Evolutionary conservation across 2,888 invertebrate genomes (phyloP).

Genomic region (Balanococcus diminutus): DNA sequence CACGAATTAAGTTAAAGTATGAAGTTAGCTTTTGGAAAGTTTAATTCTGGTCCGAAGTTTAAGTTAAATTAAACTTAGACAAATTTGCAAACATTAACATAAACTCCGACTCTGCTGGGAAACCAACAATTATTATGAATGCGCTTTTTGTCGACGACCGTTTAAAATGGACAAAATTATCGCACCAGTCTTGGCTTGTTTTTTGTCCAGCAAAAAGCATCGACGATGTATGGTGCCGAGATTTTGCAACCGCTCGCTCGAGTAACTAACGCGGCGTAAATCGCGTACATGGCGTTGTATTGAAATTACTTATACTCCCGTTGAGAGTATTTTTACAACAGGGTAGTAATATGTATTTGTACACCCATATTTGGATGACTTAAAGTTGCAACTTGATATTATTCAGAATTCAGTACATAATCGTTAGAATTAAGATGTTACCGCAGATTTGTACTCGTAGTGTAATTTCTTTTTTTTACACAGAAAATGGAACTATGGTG

Average conservation of each 20-base stretch:
- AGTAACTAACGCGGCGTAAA: not conserved
- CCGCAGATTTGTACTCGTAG: not conserved
- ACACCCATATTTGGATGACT: not conserved
- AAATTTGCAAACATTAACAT: slow-evolving; percentile 44
- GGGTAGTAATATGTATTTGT: not conserved
- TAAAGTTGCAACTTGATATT: too few relatives aligned
- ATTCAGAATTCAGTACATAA: not conserved
- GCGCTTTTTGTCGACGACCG: slow-evolving; percentile 39
- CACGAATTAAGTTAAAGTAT: slow-evolving; percentile 40
- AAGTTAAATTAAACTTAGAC: slow-evolving; percentile 41
- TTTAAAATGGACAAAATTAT: slow-evolving; percentile 31
- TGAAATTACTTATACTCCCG: not conserved
- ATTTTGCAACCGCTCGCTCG: not conserved
- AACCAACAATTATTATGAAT: slow-evolving; percentile 41
- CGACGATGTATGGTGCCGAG: slow-evolving; percentile 6
- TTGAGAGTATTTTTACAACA: not conserved
- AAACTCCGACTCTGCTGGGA: slow-evolving; percentile 38
- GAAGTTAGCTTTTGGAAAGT: slow-evolving; percentile 39
- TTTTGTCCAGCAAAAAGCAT: not conserved
- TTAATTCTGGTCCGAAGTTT: slow-evolving; percentile 37
- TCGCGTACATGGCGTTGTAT: not conserved
- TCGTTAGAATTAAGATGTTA: not conserved
- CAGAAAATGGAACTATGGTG: not conserved
- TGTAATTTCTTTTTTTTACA: not conserved
- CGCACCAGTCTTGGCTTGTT: not conserved